Percentiles rank a stretch among this genome's conserved stretches.
Evolutionary conservation across 2,797 vertebrate genomes (phyloP).

Genomic region (Mus minutoides): DNA sequence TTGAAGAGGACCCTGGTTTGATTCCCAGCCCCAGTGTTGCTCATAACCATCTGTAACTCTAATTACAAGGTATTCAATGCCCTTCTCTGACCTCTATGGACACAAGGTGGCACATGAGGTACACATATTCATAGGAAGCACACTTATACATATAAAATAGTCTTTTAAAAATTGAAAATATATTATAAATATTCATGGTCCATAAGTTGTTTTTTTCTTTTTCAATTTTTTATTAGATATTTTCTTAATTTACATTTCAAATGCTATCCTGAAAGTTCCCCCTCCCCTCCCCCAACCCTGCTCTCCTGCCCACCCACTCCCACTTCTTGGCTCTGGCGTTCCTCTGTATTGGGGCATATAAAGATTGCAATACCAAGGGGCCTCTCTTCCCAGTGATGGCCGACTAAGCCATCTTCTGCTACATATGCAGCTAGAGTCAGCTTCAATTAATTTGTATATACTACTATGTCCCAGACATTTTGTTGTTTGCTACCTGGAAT

Average conservation of each 20-base stretch:
- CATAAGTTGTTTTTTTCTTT: neutral
- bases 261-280: too few relatives aligned
- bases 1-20: neutral
- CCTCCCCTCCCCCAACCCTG: too few relatives aligned
- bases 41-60: neutral
- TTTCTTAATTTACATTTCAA: too few relatives aligned
- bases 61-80: neutral
- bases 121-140: neutral
- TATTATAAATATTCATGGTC: neutral
- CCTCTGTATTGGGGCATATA: too few relatives aligned
- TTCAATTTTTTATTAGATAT: too few relatives aligned
- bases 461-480: neutral
- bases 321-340: too few relatives aligned
- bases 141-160: neutral
- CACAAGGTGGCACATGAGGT: neutral
- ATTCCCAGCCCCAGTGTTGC: neutral
- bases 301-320: too few relatives aligned
- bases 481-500: conserved; percentile 1
- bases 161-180: neutral
- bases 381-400: too few relatives aligned
- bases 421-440: too few relatives aligned
- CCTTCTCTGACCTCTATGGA: neutral
- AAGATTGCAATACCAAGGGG: too few relatives aligned
- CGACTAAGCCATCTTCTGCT: too few relatives aligned
- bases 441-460: neutral